A percentile compares a stretch with the other conserved stretches of the same genome.
phyloP scores from a whole-genome alignment of 2,888 invertebrate species.

The Diplazon laetatorius region DNA sequence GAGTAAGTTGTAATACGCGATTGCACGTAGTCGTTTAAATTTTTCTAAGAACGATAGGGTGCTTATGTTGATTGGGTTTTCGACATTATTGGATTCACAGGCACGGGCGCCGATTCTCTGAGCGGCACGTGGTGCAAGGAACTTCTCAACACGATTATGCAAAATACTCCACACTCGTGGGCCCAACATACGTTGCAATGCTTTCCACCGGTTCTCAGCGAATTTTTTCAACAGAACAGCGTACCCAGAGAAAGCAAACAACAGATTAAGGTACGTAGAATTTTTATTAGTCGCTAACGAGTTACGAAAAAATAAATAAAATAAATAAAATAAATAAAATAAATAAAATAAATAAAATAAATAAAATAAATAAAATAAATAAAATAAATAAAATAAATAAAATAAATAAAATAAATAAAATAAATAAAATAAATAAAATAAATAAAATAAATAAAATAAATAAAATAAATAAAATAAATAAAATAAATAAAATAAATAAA shows the following conservation, averaged over 20 bases:
- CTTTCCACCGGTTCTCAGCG: constrained; percentile 94
- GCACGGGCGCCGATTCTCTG: constrained; percentile 84
- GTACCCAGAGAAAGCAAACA: constrained; percentile 95
- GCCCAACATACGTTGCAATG: constrained; percentile 95
- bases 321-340: no score
- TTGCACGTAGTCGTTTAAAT: not conserved
- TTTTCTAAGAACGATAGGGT: constrained; percentile 5
- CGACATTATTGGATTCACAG: constrained; percentile 60
- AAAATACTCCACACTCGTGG: constrained; percentile 98
- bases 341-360: no score
- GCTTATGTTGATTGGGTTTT: constrained; percentile 45
- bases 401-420: no score
- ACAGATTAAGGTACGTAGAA: constrained; percentile 87
- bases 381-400: no score
- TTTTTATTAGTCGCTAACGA: no score
- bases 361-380: no score
- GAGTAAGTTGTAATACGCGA: constrained; percentile 83
- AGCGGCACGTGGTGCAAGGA: constrained; percentile 95
- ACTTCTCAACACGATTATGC: constrained; percentile 93
- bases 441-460: no score
- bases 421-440: no score
- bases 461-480: no score
- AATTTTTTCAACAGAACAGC: constrained; percentile 93
- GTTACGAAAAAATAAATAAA: no score
- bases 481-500: no score